These are phyloP conservation scores for Catamblyrhynchus diadema DNA, from an alignment of 2,797 vertebrate genomes.

Conservation along the genomic window DNA sequence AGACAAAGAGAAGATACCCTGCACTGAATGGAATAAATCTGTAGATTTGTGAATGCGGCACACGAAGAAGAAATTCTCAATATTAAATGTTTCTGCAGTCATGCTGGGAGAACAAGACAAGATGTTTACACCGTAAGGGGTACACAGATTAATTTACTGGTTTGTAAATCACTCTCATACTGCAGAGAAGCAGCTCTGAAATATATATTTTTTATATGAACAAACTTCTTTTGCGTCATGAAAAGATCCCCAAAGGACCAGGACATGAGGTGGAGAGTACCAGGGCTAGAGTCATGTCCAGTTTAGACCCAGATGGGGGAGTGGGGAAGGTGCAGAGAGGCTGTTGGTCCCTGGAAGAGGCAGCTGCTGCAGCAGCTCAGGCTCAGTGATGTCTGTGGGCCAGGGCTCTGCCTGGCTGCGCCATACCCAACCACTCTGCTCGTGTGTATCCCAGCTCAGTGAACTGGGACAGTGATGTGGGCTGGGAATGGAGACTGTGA, in stretches of 20 bases:
- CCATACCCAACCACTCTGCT: background rate
- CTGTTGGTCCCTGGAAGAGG: background rate
- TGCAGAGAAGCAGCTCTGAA: background rate
- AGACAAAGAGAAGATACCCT: background rate
- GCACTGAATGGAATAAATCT: background rate
- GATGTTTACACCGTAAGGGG: background rate
- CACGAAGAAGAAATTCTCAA: background rate
- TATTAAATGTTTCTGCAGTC: background rate
- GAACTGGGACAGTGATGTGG: background rate
- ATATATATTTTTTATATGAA: background rate
- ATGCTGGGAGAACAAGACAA: background rate
- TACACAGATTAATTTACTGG: background rate
- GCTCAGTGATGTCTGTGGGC: background rate
- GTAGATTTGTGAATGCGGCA: background rate
- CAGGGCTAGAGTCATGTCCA: background rate
- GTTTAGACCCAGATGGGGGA: accelerated
- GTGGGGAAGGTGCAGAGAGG: background rate
- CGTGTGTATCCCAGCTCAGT: background rate
- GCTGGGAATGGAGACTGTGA: background rate
- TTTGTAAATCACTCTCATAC: background rate
- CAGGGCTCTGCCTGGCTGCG: background rate
- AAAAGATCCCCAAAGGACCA: background rate
- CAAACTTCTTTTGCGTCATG: background rate
- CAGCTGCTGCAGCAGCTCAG: background rate
- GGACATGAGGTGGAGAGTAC: background rate